A percentile compares a stretch with the other conserved stretches of the same genome.
Evolutionary conservation across 2,888 invertebrate species (phyloP).

Genomic region (Drosophila paramelanica): DNA sequence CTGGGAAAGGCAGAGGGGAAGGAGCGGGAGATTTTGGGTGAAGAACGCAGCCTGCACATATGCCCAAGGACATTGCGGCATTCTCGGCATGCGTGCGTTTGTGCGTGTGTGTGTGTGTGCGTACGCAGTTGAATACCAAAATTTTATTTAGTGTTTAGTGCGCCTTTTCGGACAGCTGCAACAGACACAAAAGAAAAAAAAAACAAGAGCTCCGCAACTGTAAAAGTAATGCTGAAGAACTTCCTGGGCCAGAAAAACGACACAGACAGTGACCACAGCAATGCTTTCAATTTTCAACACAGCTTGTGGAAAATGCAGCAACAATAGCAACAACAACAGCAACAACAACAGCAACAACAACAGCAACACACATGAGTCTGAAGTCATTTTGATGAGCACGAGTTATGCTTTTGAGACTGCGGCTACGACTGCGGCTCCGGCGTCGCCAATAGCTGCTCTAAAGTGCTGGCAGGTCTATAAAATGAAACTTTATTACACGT

Average conservation of each 20-base stretch:
- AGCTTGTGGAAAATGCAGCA: conserved; percentile 60
- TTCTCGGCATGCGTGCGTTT: conserved; percentile 28
- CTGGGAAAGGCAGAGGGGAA: background rate
- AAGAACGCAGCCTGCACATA: conserved; percentile 31
- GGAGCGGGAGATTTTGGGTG: background rate
- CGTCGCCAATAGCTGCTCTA: conserved; percentile 64
- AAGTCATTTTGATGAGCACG: conserved; percentile 66
- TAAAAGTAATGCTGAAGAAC: conserved; percentile 59
- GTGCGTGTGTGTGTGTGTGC: conserved; percentile 39
- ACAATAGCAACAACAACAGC: conserved; percentile 31
- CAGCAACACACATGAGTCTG: conserved; percentile 15
- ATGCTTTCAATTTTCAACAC: conserved; percentile 73
- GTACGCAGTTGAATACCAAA: conserved; percentile 75
- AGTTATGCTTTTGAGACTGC: conserved; percentile 71
- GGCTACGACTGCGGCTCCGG: conserved; percentile 50
- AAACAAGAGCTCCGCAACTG: conserved; percentile 20
- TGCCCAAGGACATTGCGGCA: conserved; percentile 59
- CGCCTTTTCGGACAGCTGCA: conserved; percentile 73
- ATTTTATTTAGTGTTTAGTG: conserved; percentile 81
- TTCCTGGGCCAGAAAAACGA: conserved; percentile 44
- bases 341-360: conserved; percentile 26
- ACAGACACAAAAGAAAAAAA: conserved; percentile 22
- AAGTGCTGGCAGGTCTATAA: conserved; percentile 77
- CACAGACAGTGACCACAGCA: conserved; percentile 62
- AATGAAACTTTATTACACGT: conserved; percentile 77